These are phyloP conservation scores for Prosapia bicincta DNA, from an alignment of 2,888 invertebrate species.

Conservation along the genomic window DNA sequence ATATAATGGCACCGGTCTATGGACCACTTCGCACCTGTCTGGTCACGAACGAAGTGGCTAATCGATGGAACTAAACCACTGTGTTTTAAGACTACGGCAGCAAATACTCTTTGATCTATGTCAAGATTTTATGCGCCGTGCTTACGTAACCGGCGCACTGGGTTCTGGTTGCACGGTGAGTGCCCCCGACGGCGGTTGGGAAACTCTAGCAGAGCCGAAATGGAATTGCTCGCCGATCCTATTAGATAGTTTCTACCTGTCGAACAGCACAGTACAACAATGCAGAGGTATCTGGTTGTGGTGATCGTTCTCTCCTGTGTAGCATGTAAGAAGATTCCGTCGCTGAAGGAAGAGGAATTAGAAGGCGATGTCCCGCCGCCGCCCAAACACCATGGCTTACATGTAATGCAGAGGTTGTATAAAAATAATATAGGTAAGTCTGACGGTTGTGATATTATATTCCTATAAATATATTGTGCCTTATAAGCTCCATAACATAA, in stretches of 20 bases:
- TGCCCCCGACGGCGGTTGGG: not conserved
- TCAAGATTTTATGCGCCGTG: not conserved
- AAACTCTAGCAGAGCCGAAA: not conserved
- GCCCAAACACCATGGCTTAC: slow-evolving; percentile 40
- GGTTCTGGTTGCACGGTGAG: not conserved
- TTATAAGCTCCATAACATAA: no score
- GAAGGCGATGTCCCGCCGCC: slow-evolving; percentile 35
- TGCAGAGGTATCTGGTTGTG: not conserved
- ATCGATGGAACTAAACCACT: not conserved
- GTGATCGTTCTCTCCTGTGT: not conserved
- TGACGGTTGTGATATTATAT: no score
- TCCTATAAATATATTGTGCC: no score
- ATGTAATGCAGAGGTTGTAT: slow-evolving; percentile 34
- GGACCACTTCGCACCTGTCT: no score
- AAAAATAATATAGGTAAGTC: slow-evolving; percentile 36
- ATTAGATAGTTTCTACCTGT: not conserved
- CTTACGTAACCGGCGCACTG: not conserved
- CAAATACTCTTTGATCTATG: not conserved
- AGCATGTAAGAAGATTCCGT: not conserved
- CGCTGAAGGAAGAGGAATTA: slow-evolving; percentile 24
- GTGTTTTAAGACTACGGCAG: not conserved
- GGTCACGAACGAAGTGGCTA: not conserved
- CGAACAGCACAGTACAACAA: not conserved
- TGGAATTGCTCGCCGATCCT: not conserved
- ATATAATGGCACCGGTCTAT: no score